Base-by-base conservation (phyloP, 2,888 invertebrate genomes). In the Thera britannica region DNA sequence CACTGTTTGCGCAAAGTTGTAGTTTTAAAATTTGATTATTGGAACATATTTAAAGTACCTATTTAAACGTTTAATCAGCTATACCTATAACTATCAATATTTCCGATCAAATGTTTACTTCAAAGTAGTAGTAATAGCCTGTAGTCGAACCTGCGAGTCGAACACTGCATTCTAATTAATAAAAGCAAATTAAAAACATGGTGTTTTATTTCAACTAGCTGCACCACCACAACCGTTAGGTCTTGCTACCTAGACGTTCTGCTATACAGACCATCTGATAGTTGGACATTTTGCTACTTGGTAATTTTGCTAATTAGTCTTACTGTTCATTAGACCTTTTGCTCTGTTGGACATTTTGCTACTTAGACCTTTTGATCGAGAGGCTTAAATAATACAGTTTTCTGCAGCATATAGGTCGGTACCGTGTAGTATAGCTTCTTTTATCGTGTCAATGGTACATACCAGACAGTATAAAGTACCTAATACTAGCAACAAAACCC, bases 161-260 rank as follows among this genome's bases (percentile, higher is more conserved):
- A 58, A 58, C 46, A 67, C 57, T 67, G 66, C 52, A 67, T 59
- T 12, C n/a, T 55, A 64, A n/a, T 55, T 4, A 60, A 56, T 65
- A 60, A 60, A 65, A 55, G 35, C 44, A 9, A 9, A 46, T 46
- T 5, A 46, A 41, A 60, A 65, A 65, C 35, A 34, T 60, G 51
- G 49, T 56, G 41, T 60, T 65, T 65, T 7, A 65, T 60, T 65
- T 55, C 36, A 55, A 35, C n/a, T 35, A 54, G 6, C 8, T 8
- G 2, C 23, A 51, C 7, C 9, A 9, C 44, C 9, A 46, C 7
- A 46, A 9, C 23, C 1, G 23, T 23, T 23, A 23, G 23, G 23
- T 23, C 23, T 23, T 23, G 23, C 23, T 23, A 23, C 23, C 23
- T 23, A 23, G 23, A 23, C 23, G 23, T 23, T 23, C 23, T 23